Conservation (phyloP, 1,140 invertebrate genomes). For the Hypsibius dujardini region DNA sequence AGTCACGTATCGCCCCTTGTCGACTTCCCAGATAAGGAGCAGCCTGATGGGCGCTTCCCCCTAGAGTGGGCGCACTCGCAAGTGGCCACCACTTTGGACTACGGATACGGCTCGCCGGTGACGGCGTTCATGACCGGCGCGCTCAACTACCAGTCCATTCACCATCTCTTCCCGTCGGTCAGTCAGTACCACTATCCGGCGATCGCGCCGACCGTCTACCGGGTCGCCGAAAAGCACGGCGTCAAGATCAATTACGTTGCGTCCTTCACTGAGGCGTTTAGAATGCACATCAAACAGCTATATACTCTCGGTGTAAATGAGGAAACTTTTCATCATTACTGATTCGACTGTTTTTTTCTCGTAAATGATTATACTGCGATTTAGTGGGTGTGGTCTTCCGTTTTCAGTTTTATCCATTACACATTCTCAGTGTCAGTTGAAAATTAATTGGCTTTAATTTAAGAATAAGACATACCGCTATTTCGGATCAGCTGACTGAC, state of each 20-base stretch:
- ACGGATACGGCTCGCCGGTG: neutral
- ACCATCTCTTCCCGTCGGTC: conserved; percentile 1
- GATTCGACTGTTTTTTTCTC: no score
- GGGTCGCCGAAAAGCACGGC: neutral
- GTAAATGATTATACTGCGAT: no score
- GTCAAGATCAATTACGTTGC: neutral
- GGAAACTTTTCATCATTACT: neutral
- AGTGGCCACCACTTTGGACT: neutral
- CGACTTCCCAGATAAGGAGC: neutral
- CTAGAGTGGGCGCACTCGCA: neutral
- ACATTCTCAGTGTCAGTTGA: no score
- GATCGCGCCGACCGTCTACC: neutral
- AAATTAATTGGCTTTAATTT: no score
- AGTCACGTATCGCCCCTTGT: neutral
- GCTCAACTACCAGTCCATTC: neutral
- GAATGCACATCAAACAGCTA: neutral
- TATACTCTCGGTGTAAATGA: neutral
- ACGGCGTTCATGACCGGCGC: neutral
- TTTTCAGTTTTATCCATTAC: no score
- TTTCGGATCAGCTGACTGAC: no score
- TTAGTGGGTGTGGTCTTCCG: no score
- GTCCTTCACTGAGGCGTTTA: neutral
- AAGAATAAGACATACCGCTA: no score
- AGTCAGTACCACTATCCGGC: conserved; percentile 4
- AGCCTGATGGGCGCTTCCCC: neutral